Conservation (phyloP, 2,888 invertebrate species). For the Ectemnius lituratus region DNA sequence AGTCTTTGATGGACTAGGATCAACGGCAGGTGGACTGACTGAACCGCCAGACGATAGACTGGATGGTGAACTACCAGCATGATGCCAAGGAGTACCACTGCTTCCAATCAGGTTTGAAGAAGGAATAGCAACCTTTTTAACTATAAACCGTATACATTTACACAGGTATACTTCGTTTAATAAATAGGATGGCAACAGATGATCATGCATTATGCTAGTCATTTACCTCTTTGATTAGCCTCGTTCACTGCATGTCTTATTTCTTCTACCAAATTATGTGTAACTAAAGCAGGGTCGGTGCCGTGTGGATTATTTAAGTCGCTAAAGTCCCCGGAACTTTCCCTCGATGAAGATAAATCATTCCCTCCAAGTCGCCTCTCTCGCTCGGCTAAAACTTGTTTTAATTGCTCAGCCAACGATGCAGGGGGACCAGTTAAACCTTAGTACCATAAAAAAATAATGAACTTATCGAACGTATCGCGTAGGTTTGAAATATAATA, state of each 20-base stretch:
- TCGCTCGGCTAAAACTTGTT: conserved; percentile 91
- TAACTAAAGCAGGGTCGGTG: conserved; percentile 85
- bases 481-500: too few species aligned
- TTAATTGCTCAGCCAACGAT: conserved; percentile 91
- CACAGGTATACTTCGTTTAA: not conserved
- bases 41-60: conserved; percentile 82
- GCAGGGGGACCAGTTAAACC: conserved; percentile 84
- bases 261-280: conserved; percentile 91
- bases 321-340: conserved; percentile 82
- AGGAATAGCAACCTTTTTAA: conserved; percentile 84
- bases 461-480: too few species aligned
- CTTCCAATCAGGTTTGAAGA: conserved; percentile 79
- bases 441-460: conserved; percentile 22
- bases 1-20: conserved; percentile 73
- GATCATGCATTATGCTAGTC: not conserved
- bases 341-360: conserved; percentile 78
- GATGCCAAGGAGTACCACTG: conserved; percentile 77
- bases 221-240: conserved; percentile 90
- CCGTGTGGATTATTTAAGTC: conserved; percentile 82
- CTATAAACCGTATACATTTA: conserved; percentile 69
- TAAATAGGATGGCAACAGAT: too few species aligned
- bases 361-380: conserved; percentile 85
- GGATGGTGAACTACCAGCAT: conserved; percentile 83
- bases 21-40: conserved; percentile 73
- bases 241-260: conserved; percentile 93